These are phyloP conservation scores for Motacilla tschutschensis DNA, from an alignment of 2,113 vertebrate genomes.

Conservation along the genomic window DNA sequence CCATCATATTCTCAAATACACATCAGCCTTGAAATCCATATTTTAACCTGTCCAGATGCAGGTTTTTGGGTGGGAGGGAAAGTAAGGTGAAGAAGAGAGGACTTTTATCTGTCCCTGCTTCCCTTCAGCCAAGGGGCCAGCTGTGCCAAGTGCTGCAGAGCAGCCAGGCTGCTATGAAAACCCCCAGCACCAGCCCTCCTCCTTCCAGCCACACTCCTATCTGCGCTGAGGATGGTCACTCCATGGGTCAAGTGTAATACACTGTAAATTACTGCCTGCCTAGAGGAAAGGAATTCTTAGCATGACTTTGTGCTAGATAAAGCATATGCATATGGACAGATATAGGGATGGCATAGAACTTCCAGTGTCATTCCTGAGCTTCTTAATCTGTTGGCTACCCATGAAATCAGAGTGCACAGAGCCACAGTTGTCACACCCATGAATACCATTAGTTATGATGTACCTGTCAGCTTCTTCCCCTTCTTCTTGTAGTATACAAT, in stretches of 20 bases:
- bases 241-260: not conserved
- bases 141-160: not conserved
- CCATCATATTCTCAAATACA: not conserved
- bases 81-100: not conserved
- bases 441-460: not conserved
- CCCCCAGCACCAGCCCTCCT: not conserved
- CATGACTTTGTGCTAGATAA: not conserved
- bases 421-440: not conserved
- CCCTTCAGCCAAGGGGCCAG: not conserved
- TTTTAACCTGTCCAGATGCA: not conserved
- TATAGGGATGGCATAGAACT: not conserved
- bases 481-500: conserved; percentile 72
- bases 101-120: not conserved
- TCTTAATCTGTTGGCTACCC: not conserved
- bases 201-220: rapidly evolving
- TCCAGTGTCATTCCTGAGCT: not conserved
- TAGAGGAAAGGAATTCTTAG: not conserved
- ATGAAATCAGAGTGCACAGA: not conserved
- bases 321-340: not conserved
- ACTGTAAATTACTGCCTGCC: not conserved
- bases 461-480: conserved; percentile 76
- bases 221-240: rapidly evolving
- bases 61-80: not conserved
- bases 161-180: not conserved
- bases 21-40: not conserved